Base-by-base conservation (phyloP, 1,140 invertebrate species). In the Pantala flavescens region DNA sequence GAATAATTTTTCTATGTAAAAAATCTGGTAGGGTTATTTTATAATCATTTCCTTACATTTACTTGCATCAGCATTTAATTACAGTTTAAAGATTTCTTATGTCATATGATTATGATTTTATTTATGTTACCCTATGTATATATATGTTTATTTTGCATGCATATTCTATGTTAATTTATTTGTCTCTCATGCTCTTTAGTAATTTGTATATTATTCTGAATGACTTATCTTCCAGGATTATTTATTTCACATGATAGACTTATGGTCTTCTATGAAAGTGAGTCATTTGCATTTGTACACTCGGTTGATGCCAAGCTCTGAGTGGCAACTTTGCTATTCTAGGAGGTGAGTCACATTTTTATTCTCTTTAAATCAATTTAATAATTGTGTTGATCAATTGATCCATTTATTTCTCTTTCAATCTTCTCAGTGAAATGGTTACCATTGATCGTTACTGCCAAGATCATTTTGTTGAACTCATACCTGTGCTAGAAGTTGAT, bases 371-470 rank as follows among this genome's bases (percentile, higher is more conserved):
- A 2, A 24, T 24, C 78, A 80, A 7, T 79, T 87, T 86, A 76
- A 87, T 89, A 78, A 84, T 90, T 79, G 82, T 88, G 87, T 79
- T 90, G 88, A 82, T 82, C 81, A 78, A 84, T 85, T 74, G 80
- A 82, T 70, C 83, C 12, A 12, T 63, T 63, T 7, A 63, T 63
- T 36, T 2, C 11, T 23, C 63, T 21, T 79, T 80, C n/a, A n/a
- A n/a, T n/a, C n/a, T n/a, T n/a, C n/a, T 7, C 79, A 87, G 86
- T 76, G 88, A 89, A 78, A 84, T 90, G 79, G 82, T 89, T 16
- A 87, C 87, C 7, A 80, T 90, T n/a, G 88, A 88, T 77, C 83
- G 87, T 43, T 88, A 88, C 79, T 90, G 88, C 82, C 82, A 82
- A 78, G 85, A 85, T 73, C 80, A 82, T 70, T 83, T 82, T 74